These are phyloP conservation scores for Panthera uncia DNA, from an alignment of 2,113 vertebrate species.

Conservation along the genomic window DNA sequence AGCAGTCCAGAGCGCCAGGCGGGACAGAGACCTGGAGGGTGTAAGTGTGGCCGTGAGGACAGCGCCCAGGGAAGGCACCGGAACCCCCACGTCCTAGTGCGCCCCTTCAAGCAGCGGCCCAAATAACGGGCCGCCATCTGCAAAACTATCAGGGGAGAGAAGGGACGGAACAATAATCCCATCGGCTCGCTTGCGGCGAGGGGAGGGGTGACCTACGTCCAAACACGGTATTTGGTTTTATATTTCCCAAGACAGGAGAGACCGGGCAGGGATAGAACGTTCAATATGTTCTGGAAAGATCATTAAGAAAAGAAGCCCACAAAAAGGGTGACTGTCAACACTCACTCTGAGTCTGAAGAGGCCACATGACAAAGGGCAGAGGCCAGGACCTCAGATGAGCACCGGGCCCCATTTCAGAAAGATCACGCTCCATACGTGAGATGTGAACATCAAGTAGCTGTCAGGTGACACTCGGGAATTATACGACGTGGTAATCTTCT, in stretches of 20 bases:
- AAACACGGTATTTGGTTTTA: fast-evolving
- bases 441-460: neutral
- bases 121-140: fast-evolving
- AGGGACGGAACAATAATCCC: neutral
- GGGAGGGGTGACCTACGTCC: fast-evolving
- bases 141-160: too few species aligned
- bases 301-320: neutral
- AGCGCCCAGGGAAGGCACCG: fast-evolving
- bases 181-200: neutral
- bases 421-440: neutral
- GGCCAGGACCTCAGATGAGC: neutral
- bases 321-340: neutral
- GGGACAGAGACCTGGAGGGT: constrained; percentile 91
- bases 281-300: neutral
- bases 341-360: neutral
- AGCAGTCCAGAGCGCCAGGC: constrained; percentile 96
- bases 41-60: neutral
- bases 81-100: neutral
- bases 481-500: neutral
- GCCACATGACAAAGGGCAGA: fast-evolving
- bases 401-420: neutral
- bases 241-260: fast-evolving
- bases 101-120: neutral
- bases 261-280: neutral
- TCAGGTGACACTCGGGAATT: neutral